Percentiles rank a stretch among this genome's conserved stretches.
These are phyloP conservation scores for Ovis canadensis DNA, from an alignment of 2,113 vertebrate genomes.

Conservation along the genomic window DNA sequence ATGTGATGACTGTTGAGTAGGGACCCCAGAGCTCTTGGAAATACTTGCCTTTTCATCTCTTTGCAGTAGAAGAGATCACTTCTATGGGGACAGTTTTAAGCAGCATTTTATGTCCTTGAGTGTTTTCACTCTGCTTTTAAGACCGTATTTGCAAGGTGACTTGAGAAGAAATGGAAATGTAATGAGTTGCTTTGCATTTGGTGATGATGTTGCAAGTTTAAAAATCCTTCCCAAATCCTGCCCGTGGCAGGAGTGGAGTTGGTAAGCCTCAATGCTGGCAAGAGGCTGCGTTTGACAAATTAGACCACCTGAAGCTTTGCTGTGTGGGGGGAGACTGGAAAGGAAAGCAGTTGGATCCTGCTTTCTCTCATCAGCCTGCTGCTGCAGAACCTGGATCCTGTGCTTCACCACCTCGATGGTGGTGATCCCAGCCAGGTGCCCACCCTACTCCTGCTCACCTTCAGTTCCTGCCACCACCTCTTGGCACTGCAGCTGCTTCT, in stretches of 20 bases:
- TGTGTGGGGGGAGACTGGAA: no score
- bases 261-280: neutral
- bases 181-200: neutral
- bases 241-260: neutral
- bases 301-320: neutral
- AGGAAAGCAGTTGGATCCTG: neutral
- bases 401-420: constrained; percentile 94
- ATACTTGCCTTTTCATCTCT: neutral
- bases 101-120: neutral
- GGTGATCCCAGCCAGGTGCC: constrained; percentile 83
- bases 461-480: neutral
- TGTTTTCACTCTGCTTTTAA: neutral
- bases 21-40: neutral
- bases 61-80: neutral
- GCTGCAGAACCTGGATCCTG: constrained; percentile 93
- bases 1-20: neutral
- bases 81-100: neutral
- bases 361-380: constrained; percentile 84
- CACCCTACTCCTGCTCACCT: neutral
- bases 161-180: neutral
- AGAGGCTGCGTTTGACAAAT: neutral
- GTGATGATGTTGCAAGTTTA: neutral
- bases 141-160: neutral
- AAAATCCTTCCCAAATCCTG: neutral
- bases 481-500: constrained; percentile 48